Conservation (phyloP, 2,797 vertebrate species). For the Gallinago nigripennis region DNA sequence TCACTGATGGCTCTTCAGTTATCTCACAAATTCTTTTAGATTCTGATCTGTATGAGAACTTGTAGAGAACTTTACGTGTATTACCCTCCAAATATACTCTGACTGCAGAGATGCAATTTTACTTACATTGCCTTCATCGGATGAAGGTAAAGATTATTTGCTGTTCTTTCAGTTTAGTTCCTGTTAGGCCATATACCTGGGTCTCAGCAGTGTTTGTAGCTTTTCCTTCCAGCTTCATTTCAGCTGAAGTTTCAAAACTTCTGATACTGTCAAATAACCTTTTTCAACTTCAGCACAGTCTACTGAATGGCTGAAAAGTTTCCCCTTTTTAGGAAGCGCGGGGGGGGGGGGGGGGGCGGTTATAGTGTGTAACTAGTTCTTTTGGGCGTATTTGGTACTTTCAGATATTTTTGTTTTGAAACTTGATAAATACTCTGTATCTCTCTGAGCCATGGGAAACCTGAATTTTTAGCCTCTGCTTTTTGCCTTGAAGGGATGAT, state of each 20-base stretch:
- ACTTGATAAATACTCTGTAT: not conserved
- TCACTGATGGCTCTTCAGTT: not conserved
- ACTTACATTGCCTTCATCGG: not conserved
- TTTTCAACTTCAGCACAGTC: not conserved
- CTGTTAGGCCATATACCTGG: not conserved
- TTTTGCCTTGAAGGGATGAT: not conserved
- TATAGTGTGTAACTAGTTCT: not conserved
- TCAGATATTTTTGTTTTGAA: not conserved
- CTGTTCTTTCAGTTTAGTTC: not conserved
- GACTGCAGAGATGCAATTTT: not conserved
- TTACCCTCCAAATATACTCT: not conserved
- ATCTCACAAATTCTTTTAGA: not conserved
- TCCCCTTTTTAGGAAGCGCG: not conserved
- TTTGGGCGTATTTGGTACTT: not conserved
- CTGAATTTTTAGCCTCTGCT: not conserved
- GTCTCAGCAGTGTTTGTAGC: not conserved
- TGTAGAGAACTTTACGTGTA: not conserved
- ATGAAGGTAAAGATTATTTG: not conserved
- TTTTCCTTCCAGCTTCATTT: not conserved
- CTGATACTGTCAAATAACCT: not conserved
- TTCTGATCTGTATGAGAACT: not conserved
- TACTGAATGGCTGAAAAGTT: not conserved
- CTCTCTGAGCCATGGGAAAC: not conserved
- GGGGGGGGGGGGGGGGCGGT: too few species aligned
- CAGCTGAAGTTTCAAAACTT: not conserved